Evolutionary conservation across 92 coral and sea anemone species (phyloP), one percentile per base, ranked within the genome.

Genomic region (Pocillopora meandrina): DNA sequence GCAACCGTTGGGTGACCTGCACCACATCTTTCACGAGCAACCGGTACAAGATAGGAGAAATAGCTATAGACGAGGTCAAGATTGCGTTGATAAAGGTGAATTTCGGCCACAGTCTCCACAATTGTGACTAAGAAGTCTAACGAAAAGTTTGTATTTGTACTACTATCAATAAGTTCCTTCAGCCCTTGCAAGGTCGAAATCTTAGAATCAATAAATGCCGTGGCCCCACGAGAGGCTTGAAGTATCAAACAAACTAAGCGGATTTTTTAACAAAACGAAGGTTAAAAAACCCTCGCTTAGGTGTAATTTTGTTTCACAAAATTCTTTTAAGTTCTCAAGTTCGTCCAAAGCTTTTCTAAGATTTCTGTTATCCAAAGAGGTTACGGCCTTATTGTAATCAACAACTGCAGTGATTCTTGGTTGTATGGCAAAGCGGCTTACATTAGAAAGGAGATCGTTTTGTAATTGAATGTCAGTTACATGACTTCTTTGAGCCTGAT

Each of bases 341-440:
- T 10, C 71, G 16, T 66, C 33, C 71, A 66, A 66, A 66, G 71
- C 71, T 66, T 66, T 66, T 26, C 42, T 66, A 66, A 66, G 71
- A 66, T 66, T 66, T 10, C 71, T 33, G 42, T 23, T 66, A 13
- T 66, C 71, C 12, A 66, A 8, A 26, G 71, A 66, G 42, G 71
- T n/a, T 10, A 33, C 12, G 15, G 71, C 71, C 20, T 66, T 5
- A 66, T 66, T 66, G 33, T 21, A 66, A 3, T 66, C 42, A 10
- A 66, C 71, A 13, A 12, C 12, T 13, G 42, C 36, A 66, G 10
- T 26, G 4, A 66, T 10, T 26, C 71, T 66, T 26, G 71, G 47
- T 14, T 33, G 42, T 12, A 66, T 21, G 71, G 42, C 6, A 66
- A 16, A 33, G 23, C 33, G 71, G 9, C 23, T 33, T 21, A 66